Base-by-base conservation (phyloP, 2,797 vertebrate species). In the Myiotriccus ornatus region DNA sequence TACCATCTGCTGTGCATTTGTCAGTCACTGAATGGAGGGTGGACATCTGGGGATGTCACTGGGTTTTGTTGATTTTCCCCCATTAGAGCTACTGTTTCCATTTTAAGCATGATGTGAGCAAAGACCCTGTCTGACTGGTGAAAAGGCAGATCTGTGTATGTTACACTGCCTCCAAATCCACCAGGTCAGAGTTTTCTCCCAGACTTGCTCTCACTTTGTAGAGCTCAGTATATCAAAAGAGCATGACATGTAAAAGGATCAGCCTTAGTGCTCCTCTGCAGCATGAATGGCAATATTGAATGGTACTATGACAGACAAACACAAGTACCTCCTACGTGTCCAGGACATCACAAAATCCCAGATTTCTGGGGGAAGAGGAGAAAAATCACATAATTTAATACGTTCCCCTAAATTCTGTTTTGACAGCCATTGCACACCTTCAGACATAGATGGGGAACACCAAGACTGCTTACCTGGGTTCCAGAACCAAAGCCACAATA, bases 1-100 rank as follows among this genome's bases (percentile, higher is more conserved):
- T 57, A 95, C 97, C 98, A 98, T 98, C 97, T 98, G 97, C 90
- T 94, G 27, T 15, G 4, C 89, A 94, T 96, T 96, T 95, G 86
- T 97, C 93, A 93, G 39, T 62, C 93, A 78, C 93, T 73, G 90
- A 94, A 96, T 69, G 89, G 67, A 90, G 70, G 74, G 68, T 84
- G 91, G 95, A 95, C 96, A 96, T 94, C 97, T 97, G 97, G 93
- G 96, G 86, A 91, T 56, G 75, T 68, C 84, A 60, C 68, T 70
- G 75, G 27, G 59, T 64, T 94, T 87, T 90, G 90, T 53, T 84
- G 84, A 60, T 82, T 89, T 84, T 70, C 41, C 68, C 67, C 92
- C 84, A 55, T 64, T 37, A 69, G 16, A 77, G 46, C 14, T 74
- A 87, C 49, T 91, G 74, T 95, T 97, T 91, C 93, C 74, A 89